Base-by-base conservation (phyloP, 2,797 vertebrate species). In the Myotis pilosus region DNA sequence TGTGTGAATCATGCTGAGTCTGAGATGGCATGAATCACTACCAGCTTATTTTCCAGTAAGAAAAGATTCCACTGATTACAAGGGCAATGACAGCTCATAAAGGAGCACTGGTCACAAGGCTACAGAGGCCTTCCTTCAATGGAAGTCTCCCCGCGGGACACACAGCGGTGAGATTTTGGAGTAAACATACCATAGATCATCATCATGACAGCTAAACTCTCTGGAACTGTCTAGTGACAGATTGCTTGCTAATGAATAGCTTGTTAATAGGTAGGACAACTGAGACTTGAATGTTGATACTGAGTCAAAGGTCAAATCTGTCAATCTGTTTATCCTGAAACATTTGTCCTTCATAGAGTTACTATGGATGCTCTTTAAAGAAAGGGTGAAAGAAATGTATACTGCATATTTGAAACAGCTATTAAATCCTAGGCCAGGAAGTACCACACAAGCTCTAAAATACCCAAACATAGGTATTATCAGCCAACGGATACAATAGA, bases 161-260 rank as follows among this genome's bases (percentile, higher is more conserved):
- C 23, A 17, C 7, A 60, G 60, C 1, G 2, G 68, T 86, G 4
- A 95, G 51, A 89, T n/a, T 81, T 83, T 81, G 92, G 95, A 89
- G 92, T 89, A 97, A 97, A 92, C 86, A 87, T 66, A 71, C 60
- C 72, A 80, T 47, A 97, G 91, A 94, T 97, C 96, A 96, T 96
- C 90, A 86, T 95, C 91, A 88, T 94, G 97, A 72, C 87, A 96
- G 95, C 95, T 96, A 91, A 97, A 95, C 94, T 96, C 96, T 93
- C 80, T 89, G 95, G 69, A 97, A 96, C 96, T 95, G 97, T 78
- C 87, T 97, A 83, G 88, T 96, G 97, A 97, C 97, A 98, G 97
- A 95, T 64, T 89, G 91, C 91, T 95, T 96, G 90, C 96, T 97
- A 97, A 97, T 95, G 95, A 97, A 95, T 83, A 95, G 89, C 75